Percentiles rank a stretch among this genome's conserved stretches.
These are phyloP conservation scores for Clinocottus analis DNA, from an alignment of 2,113 vertebrate genomes.

Conservation along the genomic window DNA sequence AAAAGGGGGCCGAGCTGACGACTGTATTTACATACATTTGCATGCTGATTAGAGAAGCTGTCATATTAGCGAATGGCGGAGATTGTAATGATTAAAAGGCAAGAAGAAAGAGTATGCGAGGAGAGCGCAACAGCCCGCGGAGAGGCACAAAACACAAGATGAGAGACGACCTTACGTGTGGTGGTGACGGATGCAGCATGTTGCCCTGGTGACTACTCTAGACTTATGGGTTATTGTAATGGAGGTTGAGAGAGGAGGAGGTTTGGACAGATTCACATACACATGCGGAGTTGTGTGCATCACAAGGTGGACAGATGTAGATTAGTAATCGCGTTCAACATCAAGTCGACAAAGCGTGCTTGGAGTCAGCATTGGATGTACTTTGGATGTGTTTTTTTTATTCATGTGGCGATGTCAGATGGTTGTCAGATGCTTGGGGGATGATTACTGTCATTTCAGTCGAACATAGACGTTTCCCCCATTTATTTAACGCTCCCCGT, in stretches of 20 bases:
- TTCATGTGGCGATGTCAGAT: slow-evolving; percentile 29
- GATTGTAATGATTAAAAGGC: slow-evolving; percentile 57
- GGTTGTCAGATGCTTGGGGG: slow-evolving; percentile 35
- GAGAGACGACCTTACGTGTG: slow-evolving; percentile 8
- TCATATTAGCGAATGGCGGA: slow-evolving; percentile 64
- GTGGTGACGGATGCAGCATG: neutral
- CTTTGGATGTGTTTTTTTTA: slow-evolving; percentile 39
- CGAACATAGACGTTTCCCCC: slow-evolving; percentile 45
- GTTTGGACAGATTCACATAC: slow-evolving; percentile 13
- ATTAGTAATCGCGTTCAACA: slow-evolving; percentile 18
- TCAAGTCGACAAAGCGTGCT: slow-evolving; percentile 12
- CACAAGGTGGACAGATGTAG: slow-evolving; percentile 26
- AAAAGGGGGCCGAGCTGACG: slow-evolving; percentile 56
- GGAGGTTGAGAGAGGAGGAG: slow-evolving; percentile 25
- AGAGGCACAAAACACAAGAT: slow-evolving; percentile 4
- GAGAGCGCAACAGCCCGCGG: neutral
- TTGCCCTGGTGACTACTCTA: slow-evolving; percentile 32
- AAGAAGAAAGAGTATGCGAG: slow-evolving; percentile 7
- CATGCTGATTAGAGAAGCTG: slow-evolving; percentile 72
- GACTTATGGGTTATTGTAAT: slow-evolving; percentile 40
- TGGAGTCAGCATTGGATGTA: slow-evolving; percentile 36
- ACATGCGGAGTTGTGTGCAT: neutral
- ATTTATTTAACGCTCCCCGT: slow-evolving; percentile 18
- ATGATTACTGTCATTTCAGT: slow-evolving; percentile 47
- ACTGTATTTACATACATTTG: slow-evolving; percentile 80